Evolutionary conservation across 2,888 invertebrate species (phyloP).

Genomic region (Cephalotes varians): DNA sequence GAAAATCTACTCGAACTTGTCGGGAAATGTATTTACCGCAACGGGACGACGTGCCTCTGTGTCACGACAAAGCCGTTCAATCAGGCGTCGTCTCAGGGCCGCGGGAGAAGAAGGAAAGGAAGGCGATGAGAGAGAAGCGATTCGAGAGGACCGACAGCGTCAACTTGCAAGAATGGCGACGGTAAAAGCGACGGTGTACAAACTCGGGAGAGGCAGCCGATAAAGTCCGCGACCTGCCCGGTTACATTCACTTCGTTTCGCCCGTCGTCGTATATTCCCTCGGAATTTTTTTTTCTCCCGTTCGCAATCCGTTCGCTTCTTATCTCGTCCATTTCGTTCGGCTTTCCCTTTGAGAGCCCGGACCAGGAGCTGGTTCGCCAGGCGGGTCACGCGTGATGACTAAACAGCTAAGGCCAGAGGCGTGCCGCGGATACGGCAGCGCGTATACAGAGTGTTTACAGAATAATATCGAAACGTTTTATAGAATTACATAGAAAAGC

Average conservation of each 20-base stretch:
- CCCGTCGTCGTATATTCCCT: slow-evolving; percentile 15
- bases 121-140: slow-evolving; percentile 47
- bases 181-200: slow-evolving; percentile 61
- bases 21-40: slow-evolving; percentile 65
- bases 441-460: slow-evolving; percentile 7
- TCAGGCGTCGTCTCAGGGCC: slow-evolving; percentile 51
- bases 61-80: slow-evolving; percentile 49
- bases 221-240: slow-evolving; percentile 63
- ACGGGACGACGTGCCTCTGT: slow-evolving; percentile 38
- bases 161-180: slow-evolving; percentile 65
- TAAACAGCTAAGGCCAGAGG: slow-evolving; percentile 63
- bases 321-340: slow-evolving; percentile 38
- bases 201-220: slow-evolving; percentile 63
- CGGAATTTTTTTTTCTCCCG: slow-evolving; percentile 48
- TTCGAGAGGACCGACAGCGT: slow-evolving; percentile 63
- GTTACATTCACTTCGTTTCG: slow-evolving; percentile 50
- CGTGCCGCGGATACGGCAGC: slow-evolving; percentile 4
- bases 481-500: not conserved
- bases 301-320: not conserved
- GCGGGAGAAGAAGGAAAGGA: slow-evolving; percentile 6
- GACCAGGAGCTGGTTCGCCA: slow-evolving; percentile 47
- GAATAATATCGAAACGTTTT: slow-evolving; percentile 20
- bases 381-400: slow-evolving; percentile 72
- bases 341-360: slow-evolving; percentile 31
- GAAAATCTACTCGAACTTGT: slow-evolving; percentile 55